Percentiles rank a stretch among this genome's conserved stretches.
Evolutionary conservation across 2,888 invertebrate genomes (phyloP).

Genomic region (Melanostoma mellinum): DNA sequence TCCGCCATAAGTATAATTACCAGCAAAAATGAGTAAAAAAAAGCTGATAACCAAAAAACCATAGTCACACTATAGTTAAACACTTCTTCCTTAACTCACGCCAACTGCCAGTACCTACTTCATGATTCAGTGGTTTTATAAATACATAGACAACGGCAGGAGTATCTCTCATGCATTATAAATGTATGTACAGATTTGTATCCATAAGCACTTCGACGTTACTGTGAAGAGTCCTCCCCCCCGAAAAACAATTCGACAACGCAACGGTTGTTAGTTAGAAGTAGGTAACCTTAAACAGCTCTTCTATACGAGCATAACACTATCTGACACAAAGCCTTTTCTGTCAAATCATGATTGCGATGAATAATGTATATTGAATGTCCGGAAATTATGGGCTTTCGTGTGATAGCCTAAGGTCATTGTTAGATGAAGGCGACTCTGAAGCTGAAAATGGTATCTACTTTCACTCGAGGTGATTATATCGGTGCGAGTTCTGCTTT

Average conservation of each 20-base stretch:
- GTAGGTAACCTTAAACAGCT: constrained; percentile 13
- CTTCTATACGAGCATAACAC: constrained; percentile 2
- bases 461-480: constrained; percentile 41
- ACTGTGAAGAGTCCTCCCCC: not conserved
- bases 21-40: not conserved
- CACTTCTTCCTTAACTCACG: not conserved
- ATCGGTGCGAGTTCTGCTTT: constrained; percentile 4
- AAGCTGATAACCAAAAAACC: not conserved
- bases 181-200: constrained; percentile 55
- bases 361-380: constrained; percentile 65
- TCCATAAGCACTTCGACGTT: constrained; percentile 30
- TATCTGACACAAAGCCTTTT: constrained; percentile 56
- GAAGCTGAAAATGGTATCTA: constrained; percentile 47
- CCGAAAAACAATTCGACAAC: constrained; percentile 15
- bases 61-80: constrained; percentile 27
- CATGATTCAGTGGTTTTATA: constrained; percentile 41
- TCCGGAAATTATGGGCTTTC: constrained; percentile 60
- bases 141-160: constrained; percentile 2
- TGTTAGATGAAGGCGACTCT: constrained; percentile 28
- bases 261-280: constrained; percentile 9
- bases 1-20: not conserved
- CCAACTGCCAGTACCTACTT: not conserved
- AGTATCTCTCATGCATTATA: constrained; percentile 52
- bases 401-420: constrained; percentile 49
- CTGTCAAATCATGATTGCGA: constrained; percentile 64